Base-by-base conservation (phyloP, 2,797 vertebrate genomes). In the Sebastes diaconus region DNA sequence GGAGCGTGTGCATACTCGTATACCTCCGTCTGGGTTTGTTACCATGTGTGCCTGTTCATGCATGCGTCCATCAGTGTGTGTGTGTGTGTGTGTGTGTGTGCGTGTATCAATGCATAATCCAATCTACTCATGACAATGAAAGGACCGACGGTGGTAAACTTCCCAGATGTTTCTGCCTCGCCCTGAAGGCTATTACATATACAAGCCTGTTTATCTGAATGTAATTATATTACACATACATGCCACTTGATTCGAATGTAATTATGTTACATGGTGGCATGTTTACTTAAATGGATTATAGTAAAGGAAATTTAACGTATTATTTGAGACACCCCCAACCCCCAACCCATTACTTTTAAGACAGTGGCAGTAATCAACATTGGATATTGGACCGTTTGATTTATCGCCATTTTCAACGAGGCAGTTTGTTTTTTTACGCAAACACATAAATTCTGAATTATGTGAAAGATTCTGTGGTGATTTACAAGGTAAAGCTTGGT, bases 201-300 rank as follows among this genome's bases (percentile, higher is more conserved):
- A 88, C 76, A 80, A 67, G 85, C 80, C 77, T 87, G 87, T 92
- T 91, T 90, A 90, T 92, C 87, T 87, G 75, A 83, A 88, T 90
- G 81, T 87, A 90, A 93, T 93, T 92, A 87, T 88, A 91, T 88
- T 89, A 91, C 55, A 88, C 84, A 91, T 88, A 84, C 85, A 83
- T 71, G 86, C 32, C 77, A 86, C 87, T 88, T 87, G 80, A 90
- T 91, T 90, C 81, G 55, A 87, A 90, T 86, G 68, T 84, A 90
- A 92, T 89, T 80, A 87, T 63, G 65, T 87, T 87, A 84, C 82
- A 88, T n/a, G 4, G 71, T 77, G 83, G 81, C 77, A 83, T 82
- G 84, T 87, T 92, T 77, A 84, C 79, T 89, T 76, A 76, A 88
- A 87, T 77, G 39, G 66, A 90, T 87, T 81, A 91, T 87, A 78